A percentile compares a stretch with the other conserved stretches of the same genome.
These are phyloP conservation scores for Ellobium chinense DNA, from an alignment of 2,888 invertebrate species.

Conservation along the genomic window DNA sequence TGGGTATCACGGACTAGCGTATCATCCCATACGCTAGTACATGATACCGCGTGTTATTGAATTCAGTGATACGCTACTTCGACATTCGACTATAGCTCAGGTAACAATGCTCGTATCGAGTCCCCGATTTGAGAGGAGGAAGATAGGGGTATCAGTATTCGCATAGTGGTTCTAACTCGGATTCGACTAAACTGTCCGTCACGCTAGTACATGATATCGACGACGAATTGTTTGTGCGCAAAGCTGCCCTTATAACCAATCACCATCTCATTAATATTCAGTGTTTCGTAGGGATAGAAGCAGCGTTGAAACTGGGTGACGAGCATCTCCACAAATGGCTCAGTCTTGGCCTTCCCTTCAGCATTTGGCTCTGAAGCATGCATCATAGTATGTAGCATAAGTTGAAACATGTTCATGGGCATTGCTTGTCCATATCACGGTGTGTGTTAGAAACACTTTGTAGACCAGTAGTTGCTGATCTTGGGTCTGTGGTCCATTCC, in stretches of 20 bases:
- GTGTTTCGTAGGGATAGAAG: too few species aligned
- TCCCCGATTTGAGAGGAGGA: neutral
- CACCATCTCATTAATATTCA: too few species aligned
- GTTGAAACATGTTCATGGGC: neutral
- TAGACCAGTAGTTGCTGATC: neutral
- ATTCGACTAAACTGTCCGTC: neutral
- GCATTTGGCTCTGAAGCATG: neutral
- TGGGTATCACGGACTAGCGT: neutral
- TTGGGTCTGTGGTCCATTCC: neutral
- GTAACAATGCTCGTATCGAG: neutral
- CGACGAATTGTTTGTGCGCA: neutral
- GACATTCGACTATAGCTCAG: neutral
- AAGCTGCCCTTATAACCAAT: too few species aligned
- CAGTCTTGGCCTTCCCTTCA: neutral
- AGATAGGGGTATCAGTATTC: neutral
- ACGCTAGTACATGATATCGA: neutral
- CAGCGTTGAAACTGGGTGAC: too few species aligned
- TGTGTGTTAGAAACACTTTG: neutral
- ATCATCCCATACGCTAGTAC: neutral
- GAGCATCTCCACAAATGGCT: too few species aligned
- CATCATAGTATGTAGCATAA: neutral
- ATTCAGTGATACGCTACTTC: neutral
- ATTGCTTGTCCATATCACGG: neutral
- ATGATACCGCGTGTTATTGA: neutral
- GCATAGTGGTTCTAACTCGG: neutral